These are phyloP conservation scores for Cassiopea andromeda DNA, from an alignment of 30 jellyfish, hydroid and myxozoan genomes.

Conservation along the genomic window DNA sequence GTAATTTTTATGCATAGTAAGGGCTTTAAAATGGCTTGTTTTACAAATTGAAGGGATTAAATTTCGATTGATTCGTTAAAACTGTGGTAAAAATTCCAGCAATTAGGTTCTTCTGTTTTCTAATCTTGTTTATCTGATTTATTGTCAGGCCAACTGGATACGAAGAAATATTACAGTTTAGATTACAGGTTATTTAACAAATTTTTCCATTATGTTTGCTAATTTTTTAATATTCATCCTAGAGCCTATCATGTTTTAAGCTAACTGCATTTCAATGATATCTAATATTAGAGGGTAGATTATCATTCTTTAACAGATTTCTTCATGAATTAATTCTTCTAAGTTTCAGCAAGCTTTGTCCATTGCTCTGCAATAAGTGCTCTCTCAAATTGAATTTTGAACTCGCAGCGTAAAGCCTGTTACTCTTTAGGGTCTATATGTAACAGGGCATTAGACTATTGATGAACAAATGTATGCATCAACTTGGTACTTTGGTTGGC, in stretches of 20 bases:
- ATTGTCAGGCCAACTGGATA: constrained; percentile 11
- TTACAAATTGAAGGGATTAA: constrained; percentile 25
- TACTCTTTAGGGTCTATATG: too few species aligned
- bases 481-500: too few species aligned
- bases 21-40: constrained; percentile 36
- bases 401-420: too few species aligned
- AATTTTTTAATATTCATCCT: constrained; percentile 7
- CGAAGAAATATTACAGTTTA: constrained; percentile 27
- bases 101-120: not conserved
- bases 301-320: constrained; percentile 5
- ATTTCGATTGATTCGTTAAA: constrained; percentile 36
- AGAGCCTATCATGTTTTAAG: not conserved
- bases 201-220: constrained; percentile 13
- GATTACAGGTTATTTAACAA: constrained; percentile 24
- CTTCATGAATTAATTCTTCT: not conserved
- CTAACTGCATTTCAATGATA: not conserved
- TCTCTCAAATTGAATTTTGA: not conserved
- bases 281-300: constrained; percentile 1
- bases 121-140: constrained; percentile 24
- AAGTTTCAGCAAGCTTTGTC: not conserved
- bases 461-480: too few species aligned
- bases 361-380: not conserved
- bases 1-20: constrained; percentile 12
- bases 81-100: constrained; percentile 38
- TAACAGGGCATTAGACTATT: too few species aligned